These are phyloP conservation scores for Acanthurus tractus DNA, from an alignment of 2,797 vertebrate genomes.

Conservation along the genomic window DNA sequence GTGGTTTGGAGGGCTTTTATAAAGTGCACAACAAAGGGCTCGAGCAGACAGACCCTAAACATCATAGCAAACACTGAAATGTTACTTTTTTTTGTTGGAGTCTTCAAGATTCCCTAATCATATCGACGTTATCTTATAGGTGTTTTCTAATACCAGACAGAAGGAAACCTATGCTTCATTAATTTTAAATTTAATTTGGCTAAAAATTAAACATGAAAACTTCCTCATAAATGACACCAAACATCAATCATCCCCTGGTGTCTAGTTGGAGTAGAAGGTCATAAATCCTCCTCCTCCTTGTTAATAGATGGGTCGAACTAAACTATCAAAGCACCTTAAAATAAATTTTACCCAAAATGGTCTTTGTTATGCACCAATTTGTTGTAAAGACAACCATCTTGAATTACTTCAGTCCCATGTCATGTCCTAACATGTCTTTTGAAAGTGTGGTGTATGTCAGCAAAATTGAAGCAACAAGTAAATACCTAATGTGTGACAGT, in stretches of 20 bases:
- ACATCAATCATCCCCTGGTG: no score
- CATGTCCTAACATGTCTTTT: not conserved
- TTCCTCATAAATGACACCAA: no score
- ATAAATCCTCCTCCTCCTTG: no score
- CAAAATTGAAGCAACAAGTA: constrained; percentile 15
- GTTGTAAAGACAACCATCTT: not conserved
- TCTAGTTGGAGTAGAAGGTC: no score
- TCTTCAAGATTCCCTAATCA: not conserved
- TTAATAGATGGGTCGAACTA: no score
- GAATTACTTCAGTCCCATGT: not conserved
- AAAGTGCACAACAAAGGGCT: not conserved
- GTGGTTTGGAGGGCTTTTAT: not conserved
- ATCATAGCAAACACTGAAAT: not conserved
- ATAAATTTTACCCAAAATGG: no score
- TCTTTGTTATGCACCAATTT: not conserved
- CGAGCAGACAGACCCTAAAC: not conserved
- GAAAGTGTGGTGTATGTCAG: not conserved
- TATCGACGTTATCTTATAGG: not conserved
- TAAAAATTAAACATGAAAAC: not conserved
- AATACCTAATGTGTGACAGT: not conserved
- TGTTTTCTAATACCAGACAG: not conserved
- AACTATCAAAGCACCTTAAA: no score
- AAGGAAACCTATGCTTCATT: not conserved
- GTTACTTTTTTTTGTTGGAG: not conserved
- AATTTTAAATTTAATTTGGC: not conserved